A percentile compares a stretch with the other conserved stretches of the same genome.
Evolutionary conservation across 2,888 invertebrate genomes (phyloP).

Genomic region (Cataglyphis rosenhaueri): DNA sequence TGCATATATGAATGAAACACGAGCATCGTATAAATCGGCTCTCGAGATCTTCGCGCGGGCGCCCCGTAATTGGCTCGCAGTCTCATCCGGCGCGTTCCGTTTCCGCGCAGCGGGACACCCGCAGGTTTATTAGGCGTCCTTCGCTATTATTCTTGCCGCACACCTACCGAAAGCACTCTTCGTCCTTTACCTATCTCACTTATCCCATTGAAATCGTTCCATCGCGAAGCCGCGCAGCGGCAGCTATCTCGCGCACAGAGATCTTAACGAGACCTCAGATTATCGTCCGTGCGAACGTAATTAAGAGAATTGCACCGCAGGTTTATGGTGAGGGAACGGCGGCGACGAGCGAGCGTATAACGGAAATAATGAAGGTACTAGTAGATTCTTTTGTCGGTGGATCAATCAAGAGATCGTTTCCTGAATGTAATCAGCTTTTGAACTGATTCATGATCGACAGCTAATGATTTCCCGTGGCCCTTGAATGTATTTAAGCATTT

Average conservation of each 20-base stretch:
- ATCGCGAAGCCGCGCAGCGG: slow-evolving; percentile 38
- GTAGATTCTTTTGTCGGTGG: slow-evolving; percentile 19
- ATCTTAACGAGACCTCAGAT: slow-evolving; percentile 60
- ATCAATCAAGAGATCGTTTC: slow-evolving; percentile 33
- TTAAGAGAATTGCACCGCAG: slow-evolving; percentile 51
- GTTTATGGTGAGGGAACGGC: slow-evolving; percentile 40
- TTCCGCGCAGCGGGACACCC: slow-evolving; percentile 72
- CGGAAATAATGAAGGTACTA: slow-evolving; percentile 8
- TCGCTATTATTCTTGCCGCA: slow-evolving; percentile 71
- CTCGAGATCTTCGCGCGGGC: slow-evolving; percentile 49
- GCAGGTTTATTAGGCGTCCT: slow-evolving; percentile 74
- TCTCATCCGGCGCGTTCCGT: slow-evolving; percentile 64
- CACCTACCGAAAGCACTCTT: slow-evolving; percentile 64
- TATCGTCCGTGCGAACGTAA: slow-evolving; percentile 60
- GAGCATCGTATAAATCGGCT: slow-evolving; percentile 64
- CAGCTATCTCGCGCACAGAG: slow-evolving; percentile 27
- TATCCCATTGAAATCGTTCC: slow-evolving; percentile 45
- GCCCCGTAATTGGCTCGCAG: slow-evolving; percentile 66
- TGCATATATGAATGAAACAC: slow-evolving; percentile 2
- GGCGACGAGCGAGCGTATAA: slow-evolving; percentile 17
- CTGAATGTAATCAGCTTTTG: background rate
- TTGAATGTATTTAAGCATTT: slow-evolving; percentile 47
- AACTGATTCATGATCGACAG: slow-evolving; percentile 1
- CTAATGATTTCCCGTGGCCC: slow-evolving; percentile 17
- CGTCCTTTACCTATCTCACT: slow-evolving; percentile 46